Base-by-base conservation (phyloP, 2,888 invertebrate species). In the Eupithecia pulchellata region DNA sequence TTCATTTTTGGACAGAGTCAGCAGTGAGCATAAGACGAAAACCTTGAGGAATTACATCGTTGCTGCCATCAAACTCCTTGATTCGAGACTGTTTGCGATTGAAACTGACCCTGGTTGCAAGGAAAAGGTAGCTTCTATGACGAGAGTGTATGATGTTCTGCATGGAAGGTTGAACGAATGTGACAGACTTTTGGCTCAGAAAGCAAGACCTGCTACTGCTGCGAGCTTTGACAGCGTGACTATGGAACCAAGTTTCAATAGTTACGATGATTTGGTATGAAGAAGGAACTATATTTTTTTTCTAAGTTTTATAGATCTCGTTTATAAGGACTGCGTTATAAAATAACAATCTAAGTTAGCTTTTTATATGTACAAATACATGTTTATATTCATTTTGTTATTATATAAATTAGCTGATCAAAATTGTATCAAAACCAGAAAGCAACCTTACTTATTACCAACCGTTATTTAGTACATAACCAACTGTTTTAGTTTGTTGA, bases 91-190 rank as follows among this genome's bases (percentile, higher is more conserved):
- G 0, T 94, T 95, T 72, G 92, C 94, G 0, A 94, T 94, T 66
- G 94, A 94, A 81, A 92, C 92, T 1, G 94, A 95, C 77, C 93
- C 93, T 0, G 82, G 91, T 0, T 94, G 94, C 76, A 94, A 94
- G 75, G 94, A 94, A 77, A 95, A 95, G 77, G 94, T 94, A 0
- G 89, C 91, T 0, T 94, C 94, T 0, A 92, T 95, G 93, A 93
- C 93, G 0, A 86, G 93, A 2, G 93, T 94, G 0, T 95, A 95
- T 63, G 91, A 94, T 52, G 88, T 91, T 0, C 80, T 95, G 25
- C 94, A 94, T 68, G 92, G 90, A 0, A 86, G 89, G 17, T 80
- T 95, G 42, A 94, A 91, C 32, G 92, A 92, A 32, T 94, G 94
- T 67, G 93, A 93, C 65, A 82, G 91, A 74, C 75, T 92, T n/a